A percentile compares a stretch with the other conserved stretches of the same genome.
Evolutionary conservation across 2,888 invertebrate genomes (phyloP).

Genomic region (Cataglyphis cursor): DNA sequence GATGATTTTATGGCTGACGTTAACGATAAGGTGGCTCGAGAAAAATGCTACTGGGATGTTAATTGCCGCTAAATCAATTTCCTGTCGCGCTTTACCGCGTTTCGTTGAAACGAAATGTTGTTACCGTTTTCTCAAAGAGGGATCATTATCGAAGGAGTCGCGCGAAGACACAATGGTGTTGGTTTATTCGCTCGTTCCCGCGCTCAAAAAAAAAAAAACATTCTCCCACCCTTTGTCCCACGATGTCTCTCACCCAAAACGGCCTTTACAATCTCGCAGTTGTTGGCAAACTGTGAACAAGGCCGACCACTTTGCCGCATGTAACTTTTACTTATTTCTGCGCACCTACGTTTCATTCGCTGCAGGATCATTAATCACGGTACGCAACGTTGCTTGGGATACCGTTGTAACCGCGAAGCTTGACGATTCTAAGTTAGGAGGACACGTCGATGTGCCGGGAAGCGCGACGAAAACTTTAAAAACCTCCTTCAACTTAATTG

Average conservation of each 20-base stretch:
- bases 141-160: background rate
- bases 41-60: background rate
- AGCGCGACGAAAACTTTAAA: background rate
- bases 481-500: constrained; percentile 6
- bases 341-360: constrained; percentile 72
- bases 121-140: background rate
- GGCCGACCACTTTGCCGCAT: constrained; percentile 78
- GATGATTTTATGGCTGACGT: constrained; percentile 57
- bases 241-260: constrained; percentile 65
- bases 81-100: background rate
- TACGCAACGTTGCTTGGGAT: constrained; percentile 29
- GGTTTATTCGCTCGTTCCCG: constrained; percentile 29
- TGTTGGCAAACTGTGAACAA: constrained; percentile 78
- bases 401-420: constrained; percentile 47
- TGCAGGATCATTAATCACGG: constrained; percentile 65
- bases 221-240: constrained; percentile 46
- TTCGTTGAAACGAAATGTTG: background rate
- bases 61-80: constrained; percentile 5
- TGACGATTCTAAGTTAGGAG: background rate
- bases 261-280: constrained; percentile 67
- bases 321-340: constrained; percentile 80
- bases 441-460: background rate
- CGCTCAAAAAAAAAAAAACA: constrained; percentile 12
- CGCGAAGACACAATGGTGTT: constrained; percentile 24
- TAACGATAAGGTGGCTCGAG: constrained; percentile 19